Evolutionary conservation across 2,888 invertebrate genomes (phyloP), one percentile per base, ranked within the genome.

Genomic region (Argyra leucocephala): DNA sequence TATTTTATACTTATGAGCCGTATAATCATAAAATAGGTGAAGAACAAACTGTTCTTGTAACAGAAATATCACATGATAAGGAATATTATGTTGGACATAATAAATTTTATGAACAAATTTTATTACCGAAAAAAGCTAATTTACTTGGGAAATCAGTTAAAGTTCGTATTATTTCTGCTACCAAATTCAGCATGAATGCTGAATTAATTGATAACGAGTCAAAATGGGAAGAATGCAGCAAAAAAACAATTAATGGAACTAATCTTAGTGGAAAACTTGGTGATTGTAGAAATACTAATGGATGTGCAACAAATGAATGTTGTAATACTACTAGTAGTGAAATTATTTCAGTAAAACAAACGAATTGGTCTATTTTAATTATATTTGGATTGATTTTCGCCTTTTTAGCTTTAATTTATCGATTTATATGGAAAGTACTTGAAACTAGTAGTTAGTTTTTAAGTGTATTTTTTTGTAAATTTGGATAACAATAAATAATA

Each of bases 1-100:
- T 96, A 12, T 98, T 98, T 81, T 84, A 90, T 59, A 90, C 91
- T 0, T 97, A 97, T 78, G 86, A 88, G 66, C 93, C 95, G 0
- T 97, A 96, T 76, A 82, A 82, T 1, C 83, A 86, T 63, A 83
- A 86, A 3, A 74, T 85, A 10, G 86, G 86, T 0, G 73, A 75
- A 36, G 63, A 71, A 18, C 82, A 94, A 67, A 83, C 86, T 3
- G 91, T 97, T 0, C 81, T 99, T 0, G 93, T 98, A 0, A 97
- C 97, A 0, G 99, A 99, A 78, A 80, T 91, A 65, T 95, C 97
- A 0, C 90, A 93, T 76, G 98, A 98, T 76, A 89, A 88, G 70
- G 84, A 88, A 66, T 89, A 93, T 78, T 95, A 85, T 75, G 98
- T 98, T 10, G 96, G 89, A 0, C 98, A 99, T 80, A 98, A 97